These are phyloP conservation scores for Cantharis nigra DNA, from an alignment of 2,888 invertebrate species.

Conservation along the genomic window DNA sequence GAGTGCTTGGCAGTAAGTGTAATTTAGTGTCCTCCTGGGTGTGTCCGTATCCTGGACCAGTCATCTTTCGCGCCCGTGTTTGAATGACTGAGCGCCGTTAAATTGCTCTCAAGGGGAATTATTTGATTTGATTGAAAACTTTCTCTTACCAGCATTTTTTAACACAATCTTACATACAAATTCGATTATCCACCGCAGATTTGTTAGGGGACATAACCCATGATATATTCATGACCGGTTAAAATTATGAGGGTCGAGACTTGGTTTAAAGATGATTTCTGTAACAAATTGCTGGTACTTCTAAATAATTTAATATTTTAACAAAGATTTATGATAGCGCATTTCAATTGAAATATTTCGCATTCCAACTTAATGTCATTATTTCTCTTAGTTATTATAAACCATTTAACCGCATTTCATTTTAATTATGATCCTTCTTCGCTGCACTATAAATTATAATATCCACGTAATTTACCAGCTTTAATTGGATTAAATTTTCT, in stretches of 20 bases:
- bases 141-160: conserved; percentile 54
- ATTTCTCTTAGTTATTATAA: conserved; percentile 27
- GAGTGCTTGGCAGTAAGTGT: conserved; percentile 56
- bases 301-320: conserved; percentile 54
- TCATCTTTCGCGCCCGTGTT: conserved; percentile 45
- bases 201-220: conserved; percentile 51
- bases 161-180: conserved; percentile 54
- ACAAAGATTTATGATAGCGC: conserved; percentile 44
- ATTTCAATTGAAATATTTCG: conserved; percentile 22
- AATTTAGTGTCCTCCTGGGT: conserved; percentile 56
- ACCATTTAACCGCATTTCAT: conserved; percentile 17
- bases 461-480: not conserved
- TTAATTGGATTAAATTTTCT: not conserved
- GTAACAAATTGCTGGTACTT: conserved; percentile 53
- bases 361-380: conserved; percentile 23
- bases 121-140: conserved; percentile 73
- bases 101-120: conserved; percentile 75
- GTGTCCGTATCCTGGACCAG: conserved; percentile 43
- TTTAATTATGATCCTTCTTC: not conserved
- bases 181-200: conserved; percentile 58
- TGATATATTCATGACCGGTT: conserved; percentile 54
- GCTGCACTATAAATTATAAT: not conserved
- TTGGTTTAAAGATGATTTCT: conserved; percentile 52
- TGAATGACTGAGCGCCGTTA: conserved; percentile 63
- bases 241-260: conserved; percentile 52